Base-by-base conservation (phyloP, 2,797 vertebrate genomes). In the Pogoniulus pusillus region DNA sequence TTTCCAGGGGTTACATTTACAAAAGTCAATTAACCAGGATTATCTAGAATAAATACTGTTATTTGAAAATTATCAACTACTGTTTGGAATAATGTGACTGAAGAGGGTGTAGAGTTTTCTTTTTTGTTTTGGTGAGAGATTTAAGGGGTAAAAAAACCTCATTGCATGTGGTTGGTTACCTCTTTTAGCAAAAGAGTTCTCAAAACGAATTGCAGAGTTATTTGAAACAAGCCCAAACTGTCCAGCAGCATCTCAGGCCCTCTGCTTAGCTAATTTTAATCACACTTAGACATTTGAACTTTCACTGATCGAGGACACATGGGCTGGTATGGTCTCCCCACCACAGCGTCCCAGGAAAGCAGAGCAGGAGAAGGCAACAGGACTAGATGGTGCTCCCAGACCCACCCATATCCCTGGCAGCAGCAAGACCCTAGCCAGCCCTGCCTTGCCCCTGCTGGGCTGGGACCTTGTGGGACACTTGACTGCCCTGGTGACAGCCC, bases 91-190 rank as follows among this genome's bases (percentile, higher is more conserved):
- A 70, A 49, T 5, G 26, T 9, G 11, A 62, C 18, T 27, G 37
- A 62, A n/a, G 9, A 62, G 8, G 8, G 10, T 9, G 24, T 29
- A 30, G 19, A 2, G 8, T 47, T 13, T 26, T 12, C 47, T 12
- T 49, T 49, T 24, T 49, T 49, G 14, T 77, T 70, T 16, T 32
- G 3, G 22, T 6, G 5, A 69, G 43, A 77, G 10, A 62, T 43
- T 65, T 22, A 78, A 7, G 4, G 20, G 9, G 7, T 12, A 87
- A 74, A 68, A 64, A 29, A 30, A 15, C 41, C 9, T 30, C 15
- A 39, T 35, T 2, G 0, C 13, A 14, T 29, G 10, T 20, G 8
- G 16, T 3, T 26, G 3, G 17, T 47, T 68, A 37, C 5, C 17
- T 75, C 11, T 75, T 75, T 69, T 11, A 64, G 3, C 26, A 18